Conservation (phyloP, 2,113 vertebrate genomes). For the Maccullochella peelii region DNA sequence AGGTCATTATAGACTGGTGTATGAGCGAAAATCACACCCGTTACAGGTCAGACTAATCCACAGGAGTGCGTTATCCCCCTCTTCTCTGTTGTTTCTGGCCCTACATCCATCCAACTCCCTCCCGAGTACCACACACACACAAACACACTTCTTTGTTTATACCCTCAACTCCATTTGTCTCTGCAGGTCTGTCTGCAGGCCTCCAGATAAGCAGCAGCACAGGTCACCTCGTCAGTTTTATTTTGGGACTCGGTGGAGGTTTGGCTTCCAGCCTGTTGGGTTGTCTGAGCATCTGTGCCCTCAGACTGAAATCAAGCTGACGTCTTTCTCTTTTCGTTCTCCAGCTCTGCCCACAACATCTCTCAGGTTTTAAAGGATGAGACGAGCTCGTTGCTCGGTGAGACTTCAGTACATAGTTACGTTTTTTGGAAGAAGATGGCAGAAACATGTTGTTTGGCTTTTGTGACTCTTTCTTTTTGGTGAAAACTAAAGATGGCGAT, state of each 20-base stretch:
- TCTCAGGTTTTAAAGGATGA: background rate
- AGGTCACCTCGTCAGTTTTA: conserved; percentile 15
- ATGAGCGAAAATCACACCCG: too few species aligned
- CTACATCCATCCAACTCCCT: background rate
- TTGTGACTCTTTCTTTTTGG: too few species aligned
- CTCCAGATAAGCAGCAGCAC: conserved; percentile 19
- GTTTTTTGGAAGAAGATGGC: background rate
- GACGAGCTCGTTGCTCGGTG: too few species aligned
- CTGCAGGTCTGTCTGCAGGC: conserved; percentile 3
- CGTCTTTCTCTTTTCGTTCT: background rate
- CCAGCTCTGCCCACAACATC: background rate
- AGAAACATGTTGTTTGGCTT: background rate
- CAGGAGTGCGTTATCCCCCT: too few species aligned
- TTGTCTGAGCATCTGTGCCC: background rate
- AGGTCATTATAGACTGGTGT: too few species aligned
- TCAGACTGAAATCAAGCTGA: background rate
- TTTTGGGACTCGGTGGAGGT: background rate
- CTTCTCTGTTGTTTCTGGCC: background rate
- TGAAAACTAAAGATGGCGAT: background rate
- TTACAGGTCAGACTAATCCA: too few species aligned
- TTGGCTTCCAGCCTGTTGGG: background rate
- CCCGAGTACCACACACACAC: background rate
- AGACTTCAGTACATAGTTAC: background rate
- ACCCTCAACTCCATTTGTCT: background rate
- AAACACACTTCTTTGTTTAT: background rate